These are phyloP conservation scores for Nomada goodeniana DNA, from an alignment of 2,888 invertebrate species.

Conservation along the genomic window DNA sequence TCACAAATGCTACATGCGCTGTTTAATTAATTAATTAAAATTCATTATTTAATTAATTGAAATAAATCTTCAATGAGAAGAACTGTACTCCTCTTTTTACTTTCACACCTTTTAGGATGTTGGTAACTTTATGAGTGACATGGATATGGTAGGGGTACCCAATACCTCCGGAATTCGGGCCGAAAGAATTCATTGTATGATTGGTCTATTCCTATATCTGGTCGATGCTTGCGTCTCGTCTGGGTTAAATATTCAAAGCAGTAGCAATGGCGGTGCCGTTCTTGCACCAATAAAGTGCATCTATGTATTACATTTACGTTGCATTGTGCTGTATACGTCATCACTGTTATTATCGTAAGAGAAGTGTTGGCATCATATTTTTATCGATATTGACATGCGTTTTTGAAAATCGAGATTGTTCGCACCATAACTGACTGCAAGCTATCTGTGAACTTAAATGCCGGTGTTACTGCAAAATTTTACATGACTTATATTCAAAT, in stretches of 20 bases:
- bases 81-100: no score
- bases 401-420: neutral
- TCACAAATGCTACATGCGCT: no score
- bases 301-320: neutral
- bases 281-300: neutral
- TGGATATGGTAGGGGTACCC: no score
- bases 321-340: neutral
- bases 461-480: neutral
- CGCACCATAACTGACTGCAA: neutral
- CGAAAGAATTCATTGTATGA: no score
- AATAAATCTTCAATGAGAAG: no score
- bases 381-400: constrained; percentile 22
- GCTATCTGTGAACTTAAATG: constrained; percentile 7
- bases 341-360: neutral
- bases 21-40: no score
- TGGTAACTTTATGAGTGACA: no score
- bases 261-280: neutral
- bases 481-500: neutral
- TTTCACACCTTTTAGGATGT: no score
- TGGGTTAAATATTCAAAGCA: neutral
- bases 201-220: no score
- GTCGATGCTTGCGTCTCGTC: no score
- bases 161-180: no score
- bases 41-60: no score
- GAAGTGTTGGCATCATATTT: neutral